Evolutionary conservation across 2,113 vertebrate species (phyloP), one percentile per base, ranked within the genome.

Genomic region (Paracanthobrama guichenoti): DNA sequence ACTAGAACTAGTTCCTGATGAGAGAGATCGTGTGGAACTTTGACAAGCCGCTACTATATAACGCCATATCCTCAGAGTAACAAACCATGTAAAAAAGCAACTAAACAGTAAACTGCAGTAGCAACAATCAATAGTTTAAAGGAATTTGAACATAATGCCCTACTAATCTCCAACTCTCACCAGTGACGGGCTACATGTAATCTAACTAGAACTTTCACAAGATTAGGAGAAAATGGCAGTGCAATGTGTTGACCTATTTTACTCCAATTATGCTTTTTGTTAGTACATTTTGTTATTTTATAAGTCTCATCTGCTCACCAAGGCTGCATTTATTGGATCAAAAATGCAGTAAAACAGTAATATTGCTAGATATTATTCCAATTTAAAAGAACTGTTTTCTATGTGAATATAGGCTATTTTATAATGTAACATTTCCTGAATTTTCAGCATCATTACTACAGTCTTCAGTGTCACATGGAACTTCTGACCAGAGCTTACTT

Each of bases 1-100:
- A 92, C 91, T 93, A 94, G 93, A 92, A 94, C 92, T 92, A 90
- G 91, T 85, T 88, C 71, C 88, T 83, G 89, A 85, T 91, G 91
- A 91, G 87, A 89, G 89, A 93, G 91, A 92, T 92, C 89, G 90
- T 88, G 50, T 80, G 87, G 86, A 89, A 66, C 62, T 20, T 10
- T 67, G 85, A 44, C 86, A 87, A 66, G 83, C 87, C 84, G 75
- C 88, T 86, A 91, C 59, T 46, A 59, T 18, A 60, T 14, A 66
- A 55, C 53, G 26, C 87, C 67, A 50, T 44, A 83, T 0, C 50
- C 59, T 20, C 73, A 81, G 31, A 28, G 26, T 59, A 74, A 87
- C 46, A 28, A 53, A 59, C 14, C 35, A 72, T 26, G 46, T 66
- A 66, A 10, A 35, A 59, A 26, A 71, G 20, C 50, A 28, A 16